Evolutionary conservation across 1,140 invertebrate genomes (phyloP), one percentile per base, ranked within the genome.

Genomic region (Aleiodes sp.): DNA sequence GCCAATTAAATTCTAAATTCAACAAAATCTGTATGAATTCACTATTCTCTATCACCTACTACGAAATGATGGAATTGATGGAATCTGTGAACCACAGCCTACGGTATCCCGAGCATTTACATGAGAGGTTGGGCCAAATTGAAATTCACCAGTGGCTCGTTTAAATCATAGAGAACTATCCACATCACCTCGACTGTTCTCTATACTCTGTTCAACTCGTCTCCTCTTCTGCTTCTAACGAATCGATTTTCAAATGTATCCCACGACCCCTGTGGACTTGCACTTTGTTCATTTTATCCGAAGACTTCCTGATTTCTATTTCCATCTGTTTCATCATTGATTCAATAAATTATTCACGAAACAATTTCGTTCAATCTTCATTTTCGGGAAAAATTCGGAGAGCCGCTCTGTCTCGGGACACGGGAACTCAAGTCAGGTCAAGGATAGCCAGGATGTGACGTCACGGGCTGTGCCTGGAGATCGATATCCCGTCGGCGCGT

Each of bases 371-470:
- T 6, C 4, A 16, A 10, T 19, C 1, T 39, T 39, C 9, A 37
- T 37, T 39, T 14, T 37, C 9, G 12, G 21, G 35, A 12, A n/a
- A 65, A 61, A n/a, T 28, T 24, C 31, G 16, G 12, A 65, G 39
- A 63, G 39, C 29, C 52, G 21, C 29, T 29, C 6, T 19, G 2
- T 64, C 31, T 21, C 29, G 57, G 39, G 65, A 72, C 73, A 57
- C 71, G 71, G 78, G 75, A 75, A 80, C 24, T 60, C 64, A 52
- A 70, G 75, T 71, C 78, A 78, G 83, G 84, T 85, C 84, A 85
- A 85, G 84, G 84, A 85, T 85, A 83, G 80, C 73, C 78, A 84
- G 81, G 82, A 84, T 81, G 74, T 82, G 82, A 84, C 84, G 82
- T 84, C 82, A 84, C 75, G 66, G 77, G 74, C 72, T 67, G 69